Conservation (phyloP, 2,797 vertebrate species). For the Sorex maritimensis region DNA sequence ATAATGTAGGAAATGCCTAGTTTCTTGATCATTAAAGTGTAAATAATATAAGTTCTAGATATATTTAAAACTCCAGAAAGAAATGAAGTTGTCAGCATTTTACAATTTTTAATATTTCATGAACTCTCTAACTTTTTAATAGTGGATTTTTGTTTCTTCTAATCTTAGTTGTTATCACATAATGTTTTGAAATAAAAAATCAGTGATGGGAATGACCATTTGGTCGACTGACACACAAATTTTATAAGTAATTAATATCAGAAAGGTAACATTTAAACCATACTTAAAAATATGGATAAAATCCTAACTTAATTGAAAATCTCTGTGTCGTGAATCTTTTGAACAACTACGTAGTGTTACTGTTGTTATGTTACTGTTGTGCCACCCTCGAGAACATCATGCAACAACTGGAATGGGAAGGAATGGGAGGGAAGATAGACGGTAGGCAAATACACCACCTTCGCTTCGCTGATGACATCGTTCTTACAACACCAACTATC, state of each 20-base stretch:
- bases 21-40: conserved; percentile 8
- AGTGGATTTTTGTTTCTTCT: not conserved
- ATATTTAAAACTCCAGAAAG: conserved; percentile 40
- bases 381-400: too few species aligned
- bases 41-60: conserved; percentile 29
- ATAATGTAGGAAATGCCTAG: not conserved
- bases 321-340: conserved; percentile 13
- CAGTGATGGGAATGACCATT: not conserved
- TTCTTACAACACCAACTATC: too few species aligned
- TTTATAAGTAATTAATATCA: conserved; percentile 38
- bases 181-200: conserved; percentile 49
- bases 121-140: not conserved
- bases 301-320: conserved; percentile 19
- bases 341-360: not conserved
- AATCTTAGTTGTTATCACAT: not conserved
- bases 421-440: too few species aligned
- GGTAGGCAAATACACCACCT: too few species aligned
- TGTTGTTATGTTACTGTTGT: too few species aligned
- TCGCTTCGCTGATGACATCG: too few species aligned
- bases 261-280: conserved; percentile 14
- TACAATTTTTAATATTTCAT: not conserved
- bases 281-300: conserved; percentile 49
- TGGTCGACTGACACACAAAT: not conserved
- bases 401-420: too few species aligned
- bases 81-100: conserved; percentile 40